Conservation (phyloP, 2,113 vertebrate species). For the Sakesphorus luctuosus region DNA sequence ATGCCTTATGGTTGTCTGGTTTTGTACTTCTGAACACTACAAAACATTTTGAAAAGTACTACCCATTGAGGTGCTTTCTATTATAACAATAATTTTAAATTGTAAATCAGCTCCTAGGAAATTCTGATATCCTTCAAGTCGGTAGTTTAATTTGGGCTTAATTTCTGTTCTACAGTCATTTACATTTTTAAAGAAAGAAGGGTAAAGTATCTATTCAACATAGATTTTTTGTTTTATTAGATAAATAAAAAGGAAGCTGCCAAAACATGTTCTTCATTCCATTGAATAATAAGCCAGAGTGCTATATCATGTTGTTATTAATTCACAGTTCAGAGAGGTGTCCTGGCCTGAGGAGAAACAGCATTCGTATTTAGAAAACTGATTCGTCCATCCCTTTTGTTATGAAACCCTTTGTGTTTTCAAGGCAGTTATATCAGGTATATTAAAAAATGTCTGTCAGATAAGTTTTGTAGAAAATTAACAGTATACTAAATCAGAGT, state of each 20-base stretch:
- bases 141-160: background rate
- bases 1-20: background rate
- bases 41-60: background rate
- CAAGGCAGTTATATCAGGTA: background rate
- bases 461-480: background rate
- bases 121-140: background rate
- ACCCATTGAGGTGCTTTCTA: background rate
- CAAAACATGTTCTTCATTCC: background rate
- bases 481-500: background rate
- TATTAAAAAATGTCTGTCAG: slow-evolving; percentile 5
- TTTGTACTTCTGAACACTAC: background rate
- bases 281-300: background rate
- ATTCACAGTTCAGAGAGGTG: slow-evolving; percentile 5
- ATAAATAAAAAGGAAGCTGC: background rate
- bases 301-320: background rate
- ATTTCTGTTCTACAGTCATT: background rate
- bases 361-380: slow-evolving; percentile 24
- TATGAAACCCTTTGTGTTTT: slow-evolving; percentile 9
- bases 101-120: background rate
- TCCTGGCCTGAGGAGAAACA: background rate
- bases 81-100: background rate
- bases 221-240: background rate
- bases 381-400: background rate
- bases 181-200: background rate
- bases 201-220: background rate